These are phyloP conservation scores for Teleopsis dalmanni DNA, from an alignment of 1,140 invertebrate genomes.

Conservation along the genomic window DNA sequence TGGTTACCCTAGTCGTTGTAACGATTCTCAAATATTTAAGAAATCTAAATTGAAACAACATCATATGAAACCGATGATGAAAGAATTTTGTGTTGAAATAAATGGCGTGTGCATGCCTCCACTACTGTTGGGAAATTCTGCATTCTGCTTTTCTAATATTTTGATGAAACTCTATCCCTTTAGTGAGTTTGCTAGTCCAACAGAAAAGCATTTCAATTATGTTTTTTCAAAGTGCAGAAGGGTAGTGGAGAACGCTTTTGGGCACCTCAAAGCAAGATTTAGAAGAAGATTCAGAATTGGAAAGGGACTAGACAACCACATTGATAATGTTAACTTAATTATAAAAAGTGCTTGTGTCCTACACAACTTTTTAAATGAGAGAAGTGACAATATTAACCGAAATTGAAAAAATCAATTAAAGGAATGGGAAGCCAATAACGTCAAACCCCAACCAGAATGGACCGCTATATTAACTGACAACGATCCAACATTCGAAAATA, in stretches of 20 bases:
- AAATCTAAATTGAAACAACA: no score
- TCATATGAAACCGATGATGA: no score
- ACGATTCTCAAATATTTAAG: no score
- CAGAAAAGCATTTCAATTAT: slow-evolving; percentile 6
- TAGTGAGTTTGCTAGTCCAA: neutral
- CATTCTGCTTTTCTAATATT: slow-evolving; percentile 4
- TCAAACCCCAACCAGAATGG: no score
- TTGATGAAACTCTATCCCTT: slow-evolving; percentile 9
- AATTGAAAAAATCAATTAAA: no score
- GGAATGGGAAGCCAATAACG: no score
- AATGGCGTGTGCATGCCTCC: neutral
- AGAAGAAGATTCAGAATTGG: slow-evolving; percentile 6
- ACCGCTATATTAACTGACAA: no score
- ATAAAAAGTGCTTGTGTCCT: slow-evolving; percentile 5
- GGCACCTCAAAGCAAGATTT: slow-evolving; percentile 9
- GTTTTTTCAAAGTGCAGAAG: slow-evolving; percentile 3
- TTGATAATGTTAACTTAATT: neutral
- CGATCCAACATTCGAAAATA: no score
- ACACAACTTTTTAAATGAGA: slow-evolving; percentile 9
- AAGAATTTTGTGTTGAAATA: no score
- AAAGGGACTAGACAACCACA: slow-evolving; percentile 4
- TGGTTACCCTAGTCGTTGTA: no score
- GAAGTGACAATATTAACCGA: slow-evolving; percentile 1
- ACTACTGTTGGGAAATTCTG: slow-evolving; percentile 5
- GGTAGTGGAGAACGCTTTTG: slow-evolving; percentile 10